Base-by-base conservation (phyloP, 2,888 invertebrate species). In the Oscheius myriophilus region DNA sequence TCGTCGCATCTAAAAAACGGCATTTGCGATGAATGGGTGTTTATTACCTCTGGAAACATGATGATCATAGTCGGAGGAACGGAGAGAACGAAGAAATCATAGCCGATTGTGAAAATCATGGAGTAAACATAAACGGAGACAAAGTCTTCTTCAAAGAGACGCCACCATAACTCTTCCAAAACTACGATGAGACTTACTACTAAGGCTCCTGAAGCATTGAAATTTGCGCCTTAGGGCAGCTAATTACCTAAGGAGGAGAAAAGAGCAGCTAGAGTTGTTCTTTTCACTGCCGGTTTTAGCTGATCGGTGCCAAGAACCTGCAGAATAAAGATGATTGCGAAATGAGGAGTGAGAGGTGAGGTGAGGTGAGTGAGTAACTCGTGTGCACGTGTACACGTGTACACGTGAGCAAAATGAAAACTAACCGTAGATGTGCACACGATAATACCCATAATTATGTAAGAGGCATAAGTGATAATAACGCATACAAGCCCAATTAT, bases 1-100 rank as follows among this genome's bases (percentile, higher is more conserved):
- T 9, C 33, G 33, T 9, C 33, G 33, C 33, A 33, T 33, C 33
- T 33, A 9, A 33, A 33, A 33, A 3, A 33, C 9, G 4, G 3
- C 9, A 3, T 33, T 33, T 33, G 4, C 33, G 33, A 33, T 6
- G 9, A 33, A 3, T 33, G 33, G 3, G 33, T 6, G 9, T 33
- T 3, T 6, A 33, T 33, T 39, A 61, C 61, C 49, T 61, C 61
- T 11, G 61, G 49, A 33, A 61, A 61, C 46, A 61, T 45, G n/a
- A 45, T 7, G 14, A 61, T 26, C 23, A 61, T 61, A 11, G 61
- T 26, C 18, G 49, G 46, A 7, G 61, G 61, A 2, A 61, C 26
- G 6, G 61, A 61, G 11, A 45, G 39, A 7, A 61, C 21, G n/a
- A 46, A 49, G 49, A 33, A 46, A 21, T 61, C 46, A 25, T 49